phyloP scores from a whole-genome alignment of 2,888 invertebrate species.

The Andrena chrysosceles region DNA sequence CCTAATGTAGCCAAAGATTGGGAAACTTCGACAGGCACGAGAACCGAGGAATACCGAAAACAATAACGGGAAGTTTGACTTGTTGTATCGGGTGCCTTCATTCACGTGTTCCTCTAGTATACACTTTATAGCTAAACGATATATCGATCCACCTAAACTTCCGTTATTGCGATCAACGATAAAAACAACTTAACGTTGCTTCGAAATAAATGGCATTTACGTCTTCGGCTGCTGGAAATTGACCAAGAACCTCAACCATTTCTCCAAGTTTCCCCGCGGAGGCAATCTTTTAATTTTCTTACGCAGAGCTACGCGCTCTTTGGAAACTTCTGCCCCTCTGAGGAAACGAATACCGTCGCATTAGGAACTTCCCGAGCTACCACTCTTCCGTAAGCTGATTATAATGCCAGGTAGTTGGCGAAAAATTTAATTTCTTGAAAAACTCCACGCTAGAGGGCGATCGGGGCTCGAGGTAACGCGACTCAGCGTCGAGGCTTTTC shows the following conservation, averaged over 20 bases:
- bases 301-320: not conserved
- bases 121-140: not conserved
- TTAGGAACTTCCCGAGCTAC: constrained; percentile 15
- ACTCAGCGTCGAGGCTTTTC: not conserved
- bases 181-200: not conserved
- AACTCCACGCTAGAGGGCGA: not conserved
- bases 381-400: not conserved
- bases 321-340: not conserved
- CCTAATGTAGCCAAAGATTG: not conserved
- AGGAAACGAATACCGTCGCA: not conserved
- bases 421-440: not conserved
- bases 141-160: constrained; percentile 1
- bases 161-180: not conserved
- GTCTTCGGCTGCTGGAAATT: not conserved
- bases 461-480: not conserved
- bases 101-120: not conserved
- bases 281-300: constrained; percentile 5
- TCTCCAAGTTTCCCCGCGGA: not conserved
- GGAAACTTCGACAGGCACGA: not conserved
- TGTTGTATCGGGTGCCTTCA: not conserved
- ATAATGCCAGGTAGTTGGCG: not conserved
- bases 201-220: not conserved
- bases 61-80: not conserved
- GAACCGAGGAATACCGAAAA: not conserved
- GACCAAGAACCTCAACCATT: not conserved